A percentile compares a stretch with the other conserved stretches of the same genome.
Evolutionary conservation across 2,888 invertebrate genomes (phyloP).

Genomic region (Phengaris arion): DNA sequence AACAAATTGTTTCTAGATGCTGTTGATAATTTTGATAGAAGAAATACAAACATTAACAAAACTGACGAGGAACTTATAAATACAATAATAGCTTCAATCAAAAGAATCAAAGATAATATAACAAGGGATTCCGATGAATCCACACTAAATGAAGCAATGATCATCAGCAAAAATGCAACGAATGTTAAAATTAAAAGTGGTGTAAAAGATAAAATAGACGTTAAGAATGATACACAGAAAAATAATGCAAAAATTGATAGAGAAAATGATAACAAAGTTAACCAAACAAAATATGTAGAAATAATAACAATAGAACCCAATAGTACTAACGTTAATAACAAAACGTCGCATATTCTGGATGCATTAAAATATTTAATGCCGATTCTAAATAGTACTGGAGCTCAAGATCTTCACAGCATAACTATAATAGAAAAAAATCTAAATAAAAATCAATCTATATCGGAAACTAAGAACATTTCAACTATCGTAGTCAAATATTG

Average conservation of each 20-base stretch:
- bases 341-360: conserved; percentile 62
- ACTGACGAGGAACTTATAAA: conserved; percentile 64
- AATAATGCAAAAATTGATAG: conserved; percentile 34
- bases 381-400: conserved; percentile 62
- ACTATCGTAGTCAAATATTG: conserved; percentile 71
- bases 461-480: conserved; percentile 65
- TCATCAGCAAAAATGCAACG: conserved; percentile 47
- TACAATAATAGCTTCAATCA: conserved; percentile 68
- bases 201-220: conserved; percentile 59
- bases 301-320: conserved; percentile 68
- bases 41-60: conserved; percentile 50
- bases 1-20: conserved; percentile 77
- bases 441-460: conserved; percentile 61
- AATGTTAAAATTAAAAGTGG: conserved; percentile 57
- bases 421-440: conserved; percentile 68
- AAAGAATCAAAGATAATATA: conserved; percentile 66
- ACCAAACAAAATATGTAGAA: conserved; percentile 61
- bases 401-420: conserved; percentile 68
- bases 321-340: conserved; percentile 53
- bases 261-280: conserved; percentile 36
- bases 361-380: conserved; percentile 72
- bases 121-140: conserved; percentile 49
- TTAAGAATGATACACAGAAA: conserved; percentile 33
- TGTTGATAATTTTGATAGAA: conserved; percentile 72
- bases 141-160: conserved; percentile 66